Evolutionary conservation across 2,113 vertebrate species (phyloP), one percentile per base, ranked within the genome.

Genomic region (Poeciliopsis prolifica): DNA sequence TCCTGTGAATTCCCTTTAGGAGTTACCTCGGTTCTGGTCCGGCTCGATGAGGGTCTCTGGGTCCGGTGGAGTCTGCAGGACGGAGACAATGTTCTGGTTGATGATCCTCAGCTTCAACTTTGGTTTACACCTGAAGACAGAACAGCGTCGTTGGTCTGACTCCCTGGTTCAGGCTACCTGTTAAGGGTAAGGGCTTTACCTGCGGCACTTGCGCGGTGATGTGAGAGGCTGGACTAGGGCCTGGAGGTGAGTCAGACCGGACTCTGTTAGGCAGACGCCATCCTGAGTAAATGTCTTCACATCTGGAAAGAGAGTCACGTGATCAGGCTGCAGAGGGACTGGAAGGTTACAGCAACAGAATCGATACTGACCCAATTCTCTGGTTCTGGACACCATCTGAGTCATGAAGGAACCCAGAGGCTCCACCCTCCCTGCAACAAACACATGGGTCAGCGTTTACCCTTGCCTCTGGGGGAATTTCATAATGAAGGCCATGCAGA

Each of bases 101-200:
- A 99, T 99, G 90, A 99, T 99, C 92, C 96, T 96, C 90, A 99
- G 93, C 83, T 98, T 98, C 79, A 99, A 93, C 94, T 99, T 99
- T 92, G 98, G 98, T 90, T 99, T 98, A 72, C 94, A 95, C 78
- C 98, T 93, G 79, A 31, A 75, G 11, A 88, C 51, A 83, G 66
- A 9, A 72, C 72, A 40, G 30, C 70, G 5, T 30, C 42, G 0
- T 70, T 54, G 51, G 13, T 3, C 26, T 13, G 8, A 24, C 11
- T 3, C 10, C 58, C 35, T 35, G 1, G 28, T 51, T 9, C 12
- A 1, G 11, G 14, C 42, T 24, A 22, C 28, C 62, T 7, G 2
- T 24, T 19, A 28, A 17, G 14, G 6, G 19, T 29, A 1, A 22
- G 1, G 3, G 1, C 8, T 35, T 86, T 78, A 93, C 92, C 91